Conservation (phyloP, 2,888 invertebrate species). For the Melieria picta region DNA sequence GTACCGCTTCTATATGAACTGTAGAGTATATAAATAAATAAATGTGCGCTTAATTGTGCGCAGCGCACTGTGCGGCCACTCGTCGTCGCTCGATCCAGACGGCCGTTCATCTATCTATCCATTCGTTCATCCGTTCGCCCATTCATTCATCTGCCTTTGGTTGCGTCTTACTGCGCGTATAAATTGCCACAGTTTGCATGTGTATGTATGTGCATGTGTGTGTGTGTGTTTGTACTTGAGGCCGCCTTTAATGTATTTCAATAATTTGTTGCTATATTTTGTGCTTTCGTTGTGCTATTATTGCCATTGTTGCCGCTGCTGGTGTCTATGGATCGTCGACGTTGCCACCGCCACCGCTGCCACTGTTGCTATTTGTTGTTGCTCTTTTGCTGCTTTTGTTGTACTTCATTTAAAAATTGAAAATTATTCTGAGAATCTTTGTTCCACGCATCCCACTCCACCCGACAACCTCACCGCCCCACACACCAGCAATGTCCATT, state of each 20-base stretch:
- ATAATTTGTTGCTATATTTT: background rate
- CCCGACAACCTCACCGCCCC: no score
- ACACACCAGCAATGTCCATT: no score
- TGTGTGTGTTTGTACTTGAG: background rate
- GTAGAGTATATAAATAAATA: no score
- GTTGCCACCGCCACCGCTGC: background rate
- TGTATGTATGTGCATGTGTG: background rate
- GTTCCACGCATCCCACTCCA: background rate
- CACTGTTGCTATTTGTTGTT: constrained; percentile 24
- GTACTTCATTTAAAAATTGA: constrained; percentile 39
- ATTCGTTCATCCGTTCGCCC: background rate
- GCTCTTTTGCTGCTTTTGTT: constrained; percentile 16
- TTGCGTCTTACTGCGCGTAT: background rate
- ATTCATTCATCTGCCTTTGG: background rate
- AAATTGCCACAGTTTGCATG: background rate
- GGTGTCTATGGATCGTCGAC: no score
- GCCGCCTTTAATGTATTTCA: constrained; percentile 19
- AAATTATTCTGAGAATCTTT: constrained; percentile 37
- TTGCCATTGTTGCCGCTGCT: background rate
- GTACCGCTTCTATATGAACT: no score
- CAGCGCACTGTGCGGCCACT: no score
- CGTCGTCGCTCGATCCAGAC: no score
- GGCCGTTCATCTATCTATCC: background rate
- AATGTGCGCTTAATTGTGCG: no score
- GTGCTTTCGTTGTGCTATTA: background rate